These are phyloP conservation scores for Wiebesia pumilae DNA, from an alignment of 1,140 invertebrate species.

Conservation along the genomic window DNA sequence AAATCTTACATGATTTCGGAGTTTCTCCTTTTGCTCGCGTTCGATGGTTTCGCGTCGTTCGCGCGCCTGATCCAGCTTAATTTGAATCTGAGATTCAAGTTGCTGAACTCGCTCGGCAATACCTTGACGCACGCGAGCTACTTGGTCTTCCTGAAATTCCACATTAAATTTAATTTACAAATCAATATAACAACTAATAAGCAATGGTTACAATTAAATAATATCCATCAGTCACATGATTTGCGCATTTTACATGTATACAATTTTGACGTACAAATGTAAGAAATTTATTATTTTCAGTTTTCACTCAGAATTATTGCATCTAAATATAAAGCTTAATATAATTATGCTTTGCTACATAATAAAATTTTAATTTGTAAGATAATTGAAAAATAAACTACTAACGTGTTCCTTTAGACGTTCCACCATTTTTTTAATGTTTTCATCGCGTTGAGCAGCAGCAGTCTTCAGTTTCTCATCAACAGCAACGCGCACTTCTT, in stretches of 20 bases:
- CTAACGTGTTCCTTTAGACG: slow-evolving; percentile 90
- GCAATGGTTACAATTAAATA: not conserved
- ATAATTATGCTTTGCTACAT: too few relatives aligned
- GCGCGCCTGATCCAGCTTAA: slow-evolving; percentile 83
- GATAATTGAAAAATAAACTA: slow-evolving; percentile 26
- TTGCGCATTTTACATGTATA: too few relatives aligned
- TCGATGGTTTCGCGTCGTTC: slow-evolving; percentile 81
- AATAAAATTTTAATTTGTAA: not conserved
- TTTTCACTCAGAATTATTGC: too few relatives aligned
- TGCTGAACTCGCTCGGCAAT: slow-evolving; percentile 81
- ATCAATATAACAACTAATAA: not conserved
- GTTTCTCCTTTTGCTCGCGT: slow-evolving; percentile 83
- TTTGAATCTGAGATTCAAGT: slow-evolving; percentile 81
- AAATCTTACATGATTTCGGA: slow-evolving; percentile 84
- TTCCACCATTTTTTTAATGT: slow-evolving; percentile 90
- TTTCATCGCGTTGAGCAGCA: slow-evolving; percentile 88
- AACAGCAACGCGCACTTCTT: slow-evolving; percentile 87
- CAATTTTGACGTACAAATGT: too few relatives aligned
- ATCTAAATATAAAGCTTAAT: too few relatives aligned
- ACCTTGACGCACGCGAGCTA: slow-evolving; percentile 79
- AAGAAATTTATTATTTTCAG: too few relatives aligned
- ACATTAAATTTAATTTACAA: too few relatives aligned
- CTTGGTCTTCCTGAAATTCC: slow-evolving; percentile 82
- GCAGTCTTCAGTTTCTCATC: slow-evolving; percentile 90
- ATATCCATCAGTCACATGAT: not conserved